These are phyloP conservation scores for Pocota personata DNA, from an alignment of 2,888 invertebrate genomes.

Conservation along the genomic window DNA sequence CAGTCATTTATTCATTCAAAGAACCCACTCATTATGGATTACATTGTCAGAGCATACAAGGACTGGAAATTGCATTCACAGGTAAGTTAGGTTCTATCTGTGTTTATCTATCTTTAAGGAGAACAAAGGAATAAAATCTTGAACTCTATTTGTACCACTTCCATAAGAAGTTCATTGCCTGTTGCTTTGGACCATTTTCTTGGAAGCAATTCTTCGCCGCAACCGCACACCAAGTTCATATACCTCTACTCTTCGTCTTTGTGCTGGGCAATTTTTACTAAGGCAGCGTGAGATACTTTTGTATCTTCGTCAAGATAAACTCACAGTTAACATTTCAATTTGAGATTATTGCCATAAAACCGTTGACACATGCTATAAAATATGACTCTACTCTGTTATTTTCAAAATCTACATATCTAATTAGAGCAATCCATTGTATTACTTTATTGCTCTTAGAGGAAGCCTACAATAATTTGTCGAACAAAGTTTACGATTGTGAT, in stretches of 20 bases:
- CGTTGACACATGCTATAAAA: slow-evolving; percentile 1
- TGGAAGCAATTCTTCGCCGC: neutral
- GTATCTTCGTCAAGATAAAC: neutral
- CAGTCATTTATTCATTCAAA: too few relatives aligned
- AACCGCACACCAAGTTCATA: neutral
- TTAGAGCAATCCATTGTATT: neutral
- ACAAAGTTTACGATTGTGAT: neutral
- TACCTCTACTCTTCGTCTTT: neutral
- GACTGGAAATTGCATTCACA: slow-evolving; percentile 82
- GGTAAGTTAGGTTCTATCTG: slow-evolving; percentile 75
- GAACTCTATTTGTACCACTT: slow-evolving; percentile 11
- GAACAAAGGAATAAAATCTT: slow-evolving; percentile 16
- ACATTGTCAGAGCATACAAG: slow-evolving; percentile 82
- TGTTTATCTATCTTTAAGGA: neutral
- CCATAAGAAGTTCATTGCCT: slow-evolving; percentile 50
- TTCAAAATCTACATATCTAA: neutral
- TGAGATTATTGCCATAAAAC: neutral
- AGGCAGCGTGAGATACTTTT: neutral
- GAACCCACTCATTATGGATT: slow-evolving; percentile 79
- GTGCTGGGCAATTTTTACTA: neutral
- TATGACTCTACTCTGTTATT: neutral
- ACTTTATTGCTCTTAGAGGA: neutral
- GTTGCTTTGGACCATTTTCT: slow-evolving; percentile 22
- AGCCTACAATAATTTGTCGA: neutral
- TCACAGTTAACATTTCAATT: neutral